Evolutionary conservation across 1,140 invertebrate genomes (phyloP).

Genomic region (Rhopalosiphum maidis): DNA sequence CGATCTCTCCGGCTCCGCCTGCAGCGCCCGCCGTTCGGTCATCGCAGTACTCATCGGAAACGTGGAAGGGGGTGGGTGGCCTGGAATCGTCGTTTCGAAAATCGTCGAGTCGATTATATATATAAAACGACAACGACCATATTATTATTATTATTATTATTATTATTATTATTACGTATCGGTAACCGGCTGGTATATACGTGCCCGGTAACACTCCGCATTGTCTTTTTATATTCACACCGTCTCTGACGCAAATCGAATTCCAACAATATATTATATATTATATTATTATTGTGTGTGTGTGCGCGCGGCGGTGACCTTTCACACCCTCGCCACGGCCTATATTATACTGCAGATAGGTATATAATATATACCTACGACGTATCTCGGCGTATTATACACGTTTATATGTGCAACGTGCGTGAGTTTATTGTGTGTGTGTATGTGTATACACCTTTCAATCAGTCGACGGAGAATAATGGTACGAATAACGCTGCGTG

Average conservation of each 20-base stretch:
- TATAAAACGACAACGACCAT: not conserved
- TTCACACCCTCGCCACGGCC: slow-evolving; percentile 36
- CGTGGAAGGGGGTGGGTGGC: no score
- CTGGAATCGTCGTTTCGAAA: not conserved
- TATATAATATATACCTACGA: not conserved
- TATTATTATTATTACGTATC: not conserved
- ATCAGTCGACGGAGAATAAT: slow-evolving; percentile 32
- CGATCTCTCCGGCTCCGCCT: not conserved
- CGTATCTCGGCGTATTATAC: not conserved
- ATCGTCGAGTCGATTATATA: not conserved
- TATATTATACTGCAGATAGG: not conserved
- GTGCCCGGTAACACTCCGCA: not conserved
- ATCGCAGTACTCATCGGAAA: no score
- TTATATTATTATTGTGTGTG: not conserved
- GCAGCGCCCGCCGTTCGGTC: not conserved
- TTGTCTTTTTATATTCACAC: slow-evolving; percentile 30
- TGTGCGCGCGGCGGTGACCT: not conserved
- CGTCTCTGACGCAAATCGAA: slow-evolving; percentile 32
- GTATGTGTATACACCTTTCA: not conserved
- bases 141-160: not conserved
- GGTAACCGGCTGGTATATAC: not conserved
- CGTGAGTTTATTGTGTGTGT: not conserved
- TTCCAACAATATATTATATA: slow-evolving; percentile 20
- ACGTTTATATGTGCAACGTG: not conserved
- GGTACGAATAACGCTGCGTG: not conserved